Conservation (phyloP, 2,888 invertebrate genomes). For the Petrophora chlorosata region DNA sequence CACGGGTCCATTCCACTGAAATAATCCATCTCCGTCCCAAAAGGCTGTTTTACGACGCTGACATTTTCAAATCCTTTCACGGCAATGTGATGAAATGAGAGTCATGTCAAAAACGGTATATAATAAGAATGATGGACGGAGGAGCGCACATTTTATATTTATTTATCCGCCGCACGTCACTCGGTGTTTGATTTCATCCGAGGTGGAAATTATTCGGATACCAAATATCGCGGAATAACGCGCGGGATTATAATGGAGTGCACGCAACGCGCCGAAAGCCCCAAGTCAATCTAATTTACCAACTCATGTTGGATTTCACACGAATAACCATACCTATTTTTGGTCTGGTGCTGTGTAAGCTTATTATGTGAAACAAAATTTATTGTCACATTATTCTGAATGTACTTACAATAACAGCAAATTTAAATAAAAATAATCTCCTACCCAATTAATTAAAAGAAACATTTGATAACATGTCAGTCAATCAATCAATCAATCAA, state of each 20-base stretch:
- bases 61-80: slow-evolving; percentile 52
- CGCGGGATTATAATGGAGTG: neutral
- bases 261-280: neutral
- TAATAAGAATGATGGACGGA: slow-evolving; percentile 57
- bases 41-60: slow-evolving; percentile 47
- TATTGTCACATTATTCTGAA: too few relatives aligned
- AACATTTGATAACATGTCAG: too few relatives aligned
- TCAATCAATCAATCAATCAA: too few relatives aligned
- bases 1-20: slow-evolving; percentile 33
- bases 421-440: too few relatives aligned
- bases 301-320: neutral
- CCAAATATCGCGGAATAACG: neutral
- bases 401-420: too few relatives aligned
- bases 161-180: slow-evolving; percentile 40
- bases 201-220: slow-evolving; percentile 7
- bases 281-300: neutral
- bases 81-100: slow-evolving; percentile 46
- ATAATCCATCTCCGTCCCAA: slow-evolving; percentile 44
- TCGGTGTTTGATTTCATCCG: slow-evolving; percentile 31
- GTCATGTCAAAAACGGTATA: slow-evolving; percentile 52
- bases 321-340: neutral
- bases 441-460: too few relatives aligned
- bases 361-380: too few relatives aligned
- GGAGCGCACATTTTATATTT: slow-evolving; percentile 52
- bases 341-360: too few relatives aligned